Conservation (phyloP, 2,113 vertebrate species). For the Sisor rabdophorus region DNA sequence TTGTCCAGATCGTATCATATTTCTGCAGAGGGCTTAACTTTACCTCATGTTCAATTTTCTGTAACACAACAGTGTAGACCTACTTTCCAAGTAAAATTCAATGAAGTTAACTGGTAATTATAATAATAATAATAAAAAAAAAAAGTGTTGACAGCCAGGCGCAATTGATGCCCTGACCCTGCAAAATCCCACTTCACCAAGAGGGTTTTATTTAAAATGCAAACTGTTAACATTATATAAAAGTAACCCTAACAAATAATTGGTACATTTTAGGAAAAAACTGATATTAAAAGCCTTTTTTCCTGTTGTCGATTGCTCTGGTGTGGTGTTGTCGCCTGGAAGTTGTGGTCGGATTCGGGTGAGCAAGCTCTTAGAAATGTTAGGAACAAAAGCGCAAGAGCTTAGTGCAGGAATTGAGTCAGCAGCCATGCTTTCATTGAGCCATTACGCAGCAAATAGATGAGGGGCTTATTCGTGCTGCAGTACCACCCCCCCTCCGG, state of each 20-base stretch:
- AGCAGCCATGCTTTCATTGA: constrained; percentile 48
- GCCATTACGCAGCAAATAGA: constrained; percentile 49
- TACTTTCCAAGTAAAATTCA: not conserved
- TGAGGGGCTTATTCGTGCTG: constrained; percentile 22
- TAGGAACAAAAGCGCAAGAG: constrained; percentile 47
- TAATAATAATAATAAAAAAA: not conserved
- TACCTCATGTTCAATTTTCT: not conserved
- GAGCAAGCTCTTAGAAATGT: constrained; percentile 40
- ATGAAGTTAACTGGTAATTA: not conserved
- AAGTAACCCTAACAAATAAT: not conserved
- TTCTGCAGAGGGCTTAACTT: not conserved
- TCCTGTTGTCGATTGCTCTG: constrained; percentile 3
- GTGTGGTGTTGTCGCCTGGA: not conserved
- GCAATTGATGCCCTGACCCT: not conserved
- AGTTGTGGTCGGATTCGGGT: constrained; percentile 5
- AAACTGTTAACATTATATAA: not conserved
- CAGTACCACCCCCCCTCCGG: constrained; percentile 42
- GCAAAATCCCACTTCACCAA: not conserved
- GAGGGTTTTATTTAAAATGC: not conserved
- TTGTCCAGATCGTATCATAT: not conserved
- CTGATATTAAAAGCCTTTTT: constrained; percentile 8
- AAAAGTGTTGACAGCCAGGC: not conserved
- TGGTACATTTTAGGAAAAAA: constrained; percentile 1
- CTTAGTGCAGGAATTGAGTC: constrained; percentile 54
- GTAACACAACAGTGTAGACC: not conserved